Base-by-base conservation (phyloP, 2,888 invertebrate genomes). In the Meta bourneti region DNA sequence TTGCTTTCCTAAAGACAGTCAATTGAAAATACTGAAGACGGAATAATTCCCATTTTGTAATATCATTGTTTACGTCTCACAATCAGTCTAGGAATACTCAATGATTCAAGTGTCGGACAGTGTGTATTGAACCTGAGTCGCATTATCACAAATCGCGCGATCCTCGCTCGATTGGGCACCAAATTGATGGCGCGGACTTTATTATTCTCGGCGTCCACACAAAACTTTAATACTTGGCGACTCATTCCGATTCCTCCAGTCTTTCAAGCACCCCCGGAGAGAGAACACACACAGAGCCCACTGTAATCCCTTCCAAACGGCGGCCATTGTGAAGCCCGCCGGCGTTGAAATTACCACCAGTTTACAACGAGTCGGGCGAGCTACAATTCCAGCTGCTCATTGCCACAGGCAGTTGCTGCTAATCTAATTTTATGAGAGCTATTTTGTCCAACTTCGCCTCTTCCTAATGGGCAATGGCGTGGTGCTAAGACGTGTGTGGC, bases 391-490 rank as follows among this genome's bases (percentile, higher is more conserved):
- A 34, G 79, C 52, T 48, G 19, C 79, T n/a, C 72, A 79, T 87
- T 79, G 87, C 82, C 61, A 34, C 19, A 71, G 82, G 89, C 89
- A 74, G 89, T 82, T 78, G 83, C 48, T 77, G 49, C 19, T 89
- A 89, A 89, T 89, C 89, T 89, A 89, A 89, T 89, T 89, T 89
- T 83, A 84, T 84, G 49, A 72, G 89, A 78, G 79, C 89, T 84
- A 89, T 89, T 89, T 89, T 89, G 83, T 89, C 89, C 89, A 20
- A 89, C 80, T 84, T 78, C 83, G 89, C 83, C 71, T 54, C 52
- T 74, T 82, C 82, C 89, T 84, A 89, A 89, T 89, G 89, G 88
- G 79, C 34, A 54, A 77, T 78, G 72, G 79, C 84, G 77, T 71
- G 75, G 69, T 13, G 51, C 77, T 70, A 78, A 79, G 89, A 89